Conservation (phyloP, 2,113 vertebrate species). For the Cranoglanis bouderius region DNA sequence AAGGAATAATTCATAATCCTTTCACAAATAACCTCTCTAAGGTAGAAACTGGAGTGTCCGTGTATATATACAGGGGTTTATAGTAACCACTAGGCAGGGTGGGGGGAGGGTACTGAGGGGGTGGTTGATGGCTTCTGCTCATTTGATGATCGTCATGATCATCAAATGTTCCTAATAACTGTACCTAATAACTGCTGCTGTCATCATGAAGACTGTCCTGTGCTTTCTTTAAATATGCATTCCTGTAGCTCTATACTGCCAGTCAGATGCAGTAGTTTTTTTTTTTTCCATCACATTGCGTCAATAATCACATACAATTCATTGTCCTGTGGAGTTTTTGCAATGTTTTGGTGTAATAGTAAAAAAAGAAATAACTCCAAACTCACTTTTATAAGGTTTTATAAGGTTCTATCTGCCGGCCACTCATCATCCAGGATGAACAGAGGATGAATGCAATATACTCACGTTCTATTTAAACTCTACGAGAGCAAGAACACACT, state of each 20-base stretch:
- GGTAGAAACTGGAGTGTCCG: background rate
- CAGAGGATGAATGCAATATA: no score
- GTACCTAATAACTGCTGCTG: background rate
- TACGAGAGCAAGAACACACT: background rate
- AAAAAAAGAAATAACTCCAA: no score
- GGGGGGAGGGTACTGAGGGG: background rate
- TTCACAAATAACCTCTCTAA: background rate
- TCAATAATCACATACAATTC: background rate
- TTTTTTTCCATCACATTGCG: background rate
- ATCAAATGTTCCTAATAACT: no score
- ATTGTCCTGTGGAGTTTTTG: background rate
- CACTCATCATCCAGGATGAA: background rate
- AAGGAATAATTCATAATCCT: background rate
- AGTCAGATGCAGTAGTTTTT: background rate
- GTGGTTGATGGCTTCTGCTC: background rate
- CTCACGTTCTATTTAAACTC: background rate
- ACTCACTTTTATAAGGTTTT: background rate
- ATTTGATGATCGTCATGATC: no score
- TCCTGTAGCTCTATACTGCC: background rate
- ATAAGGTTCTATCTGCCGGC: background rate
- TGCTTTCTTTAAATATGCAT: conserved; percentile 1
- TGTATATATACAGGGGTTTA: background rate
- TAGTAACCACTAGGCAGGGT: background rate
- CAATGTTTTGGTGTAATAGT: background rate
- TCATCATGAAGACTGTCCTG: background rate